These are phyloP conservation scores for Malaclemys terrapin DNA, from an alignment of 2,113 vertebrate genomes.

Conservation along the genomic window DNA sequence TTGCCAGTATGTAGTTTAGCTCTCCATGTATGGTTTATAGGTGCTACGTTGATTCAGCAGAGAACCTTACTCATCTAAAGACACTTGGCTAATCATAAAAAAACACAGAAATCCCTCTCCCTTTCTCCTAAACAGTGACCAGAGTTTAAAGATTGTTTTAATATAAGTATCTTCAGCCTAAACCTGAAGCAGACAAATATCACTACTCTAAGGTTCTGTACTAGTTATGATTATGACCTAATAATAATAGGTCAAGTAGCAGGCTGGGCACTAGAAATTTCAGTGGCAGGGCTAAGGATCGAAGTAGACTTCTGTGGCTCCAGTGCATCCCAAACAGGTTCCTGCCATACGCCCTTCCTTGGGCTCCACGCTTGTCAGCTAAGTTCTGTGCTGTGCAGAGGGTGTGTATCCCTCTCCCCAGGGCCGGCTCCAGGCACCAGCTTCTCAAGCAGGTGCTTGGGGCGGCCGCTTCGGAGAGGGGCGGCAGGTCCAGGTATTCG, in stretches of 20 bases:
- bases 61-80: background rate
- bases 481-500: too few relatives aligned
- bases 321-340: background rate
- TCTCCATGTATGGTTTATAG: background rate
- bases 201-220: background rate
- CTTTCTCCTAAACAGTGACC: background rate
- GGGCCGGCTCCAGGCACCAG: too few relatives aligned
- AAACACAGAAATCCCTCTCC: background rate
- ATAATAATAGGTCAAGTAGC: background rate
- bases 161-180: background rate
- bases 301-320: background rate
- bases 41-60: background rate
- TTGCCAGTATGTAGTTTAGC: background rate
- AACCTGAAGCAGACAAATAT: background rate
- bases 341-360: background rate
- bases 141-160: background rate
- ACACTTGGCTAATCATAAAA: background rate
- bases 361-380: background rate
- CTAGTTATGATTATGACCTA: background rate
- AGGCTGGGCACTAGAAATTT: background rate
- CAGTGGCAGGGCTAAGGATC: background rate
- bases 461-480: too few relatives aligned
- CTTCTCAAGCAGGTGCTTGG: too few relatives aligned
- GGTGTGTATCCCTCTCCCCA: background rate
- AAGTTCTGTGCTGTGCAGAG: rapidly evolving